phyloP scores from a whole-genome alignment of 1,140 invertebrate species.

The Melitaea cinxia region DNA sequence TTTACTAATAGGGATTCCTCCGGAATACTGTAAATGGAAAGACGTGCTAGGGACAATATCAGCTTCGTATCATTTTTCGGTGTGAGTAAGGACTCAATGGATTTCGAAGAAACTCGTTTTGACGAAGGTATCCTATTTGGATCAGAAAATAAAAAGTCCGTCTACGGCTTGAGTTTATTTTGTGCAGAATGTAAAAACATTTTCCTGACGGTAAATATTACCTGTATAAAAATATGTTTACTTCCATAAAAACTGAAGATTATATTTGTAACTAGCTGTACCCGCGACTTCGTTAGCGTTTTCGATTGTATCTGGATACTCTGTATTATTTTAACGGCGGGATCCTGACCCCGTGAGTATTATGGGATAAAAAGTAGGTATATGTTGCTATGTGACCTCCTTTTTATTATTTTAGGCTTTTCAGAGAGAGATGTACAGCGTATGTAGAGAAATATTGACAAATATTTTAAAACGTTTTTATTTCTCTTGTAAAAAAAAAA shows the following conservation, averaged over 20 bases:
- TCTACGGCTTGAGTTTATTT: constrained; percentile 42
- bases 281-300: too few relatives aligned
- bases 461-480: too few relatives aligned
- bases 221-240: neutral
- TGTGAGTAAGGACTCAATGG: constrained; percentile 59
- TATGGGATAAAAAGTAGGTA: too few relatives aligned
- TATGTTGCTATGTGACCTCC: too few relatives aligned
- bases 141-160: constrained; percentile 42
- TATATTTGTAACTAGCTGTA: neutral
- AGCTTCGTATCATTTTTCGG: constrained; percentile 64
- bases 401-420: too few relatives aligned
- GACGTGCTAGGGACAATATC: constrained; percentile 66
- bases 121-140: constrained; percentile 56
- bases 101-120: constrained; percentile 66
- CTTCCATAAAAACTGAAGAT: neutral
- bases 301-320: too few relatives aligned
- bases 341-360: too few relatives aligned
- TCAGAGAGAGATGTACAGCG: too few relatives aligned
- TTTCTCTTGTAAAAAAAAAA: too few relatives aligned
- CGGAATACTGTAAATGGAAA: constrained; percentile 75
- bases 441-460: too few relatives aligned
- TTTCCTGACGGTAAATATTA: constrained; percentile 14
- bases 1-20: constrained; percentile 76
- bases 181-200: constrained; percentile 38
- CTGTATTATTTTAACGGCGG: too few relatives aligned